Percentiles rank a stretch among this genome's conserved stretches.
phyloP scores from a whole-genome alignment of 2,888 invertebrate species.

The Ophion ventricosus region DNA sequence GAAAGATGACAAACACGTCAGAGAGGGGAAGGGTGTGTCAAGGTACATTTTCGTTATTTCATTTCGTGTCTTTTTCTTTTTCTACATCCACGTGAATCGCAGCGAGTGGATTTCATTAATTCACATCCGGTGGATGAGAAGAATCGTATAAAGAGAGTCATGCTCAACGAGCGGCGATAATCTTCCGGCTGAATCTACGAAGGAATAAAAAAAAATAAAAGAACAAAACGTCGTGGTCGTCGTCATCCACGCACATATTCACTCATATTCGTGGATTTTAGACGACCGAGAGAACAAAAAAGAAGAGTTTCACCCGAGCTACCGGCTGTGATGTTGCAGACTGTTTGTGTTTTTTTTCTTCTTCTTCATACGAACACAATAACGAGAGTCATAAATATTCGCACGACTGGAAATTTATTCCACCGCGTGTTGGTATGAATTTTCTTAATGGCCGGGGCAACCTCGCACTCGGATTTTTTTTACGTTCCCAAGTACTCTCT shows the following conservation, averaged over 20 bases:
- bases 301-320: conserved; percentile 32
- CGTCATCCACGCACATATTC: conserved; percentile 10
- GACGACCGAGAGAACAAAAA: conserved; percentile 5
- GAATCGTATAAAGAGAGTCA: conserved; percentile 34
- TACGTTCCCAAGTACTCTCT: conserved; percentile 46
- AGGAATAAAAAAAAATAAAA: conserved; percentile 9
- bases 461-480: conserved; percentile 2
- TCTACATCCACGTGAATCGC: not conserved
- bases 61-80: not conserved
- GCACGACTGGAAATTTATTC: conserved; percentile 55
- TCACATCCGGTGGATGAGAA: conserved; percentile 64
- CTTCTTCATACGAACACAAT: conserved; percentile 12
- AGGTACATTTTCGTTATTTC: not conserved
- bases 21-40: not conserved
- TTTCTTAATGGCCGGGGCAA: conserved; percentile 36
- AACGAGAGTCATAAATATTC: conserved; percentile 43
- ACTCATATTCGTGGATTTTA: conserved; percentile 35
- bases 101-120: conserved; percentile 62
- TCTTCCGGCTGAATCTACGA: conserved; percentile 53
- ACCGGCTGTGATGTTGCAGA: not conserved
- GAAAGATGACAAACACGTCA: not conserved
- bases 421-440: conserved; percentile 47
- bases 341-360: not conserved
- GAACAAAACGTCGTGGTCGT: conserved; percentile 19
- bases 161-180: conserved; percentile 33